Evolutionary conservation across 2,113 vertebrate genomes (phyloP).

Genomic region (Corythaixoides concolor): DNA sequence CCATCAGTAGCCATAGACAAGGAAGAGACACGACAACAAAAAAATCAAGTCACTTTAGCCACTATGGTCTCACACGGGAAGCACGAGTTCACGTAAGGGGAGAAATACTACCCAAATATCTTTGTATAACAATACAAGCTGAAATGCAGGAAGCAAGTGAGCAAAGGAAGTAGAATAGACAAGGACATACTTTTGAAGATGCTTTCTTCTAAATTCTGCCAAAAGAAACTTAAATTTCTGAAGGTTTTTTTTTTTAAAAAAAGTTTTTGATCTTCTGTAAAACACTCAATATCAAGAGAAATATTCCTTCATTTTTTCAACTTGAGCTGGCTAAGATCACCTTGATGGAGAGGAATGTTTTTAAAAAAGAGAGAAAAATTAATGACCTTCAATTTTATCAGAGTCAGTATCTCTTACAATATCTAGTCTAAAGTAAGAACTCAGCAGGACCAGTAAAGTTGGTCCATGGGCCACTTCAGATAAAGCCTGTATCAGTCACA

Average conservation of each 20-base stretch:
- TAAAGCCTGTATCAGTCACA: neutral
- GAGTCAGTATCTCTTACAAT: neutral
- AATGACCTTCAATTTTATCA: neutral
- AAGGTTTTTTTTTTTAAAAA: neutral
- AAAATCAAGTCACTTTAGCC: neutral
- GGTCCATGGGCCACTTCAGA: neutral
- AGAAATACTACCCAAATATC: neutral
- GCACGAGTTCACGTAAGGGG: accelerated
- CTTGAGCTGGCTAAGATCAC: neutral
- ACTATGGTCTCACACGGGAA: neutral
- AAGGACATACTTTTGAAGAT: neutral
- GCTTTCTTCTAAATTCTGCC: neutral
- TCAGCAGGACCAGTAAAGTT: neutral
- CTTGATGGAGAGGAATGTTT: neutral
- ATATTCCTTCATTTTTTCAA: neutral
- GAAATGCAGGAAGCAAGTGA: neutral
- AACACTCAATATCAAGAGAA: neutral
- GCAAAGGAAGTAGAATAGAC: neutral
- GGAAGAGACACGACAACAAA: neutral
- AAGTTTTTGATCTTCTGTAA: neutral
- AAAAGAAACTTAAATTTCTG: neutral
- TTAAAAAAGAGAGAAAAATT: no score
- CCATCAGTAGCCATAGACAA: neutral
- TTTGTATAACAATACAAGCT: neutral
- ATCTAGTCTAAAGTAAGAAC: neutral